Conservation (phyloP, 1,140 invertebrate species). For the Idris sp. region DNA sequence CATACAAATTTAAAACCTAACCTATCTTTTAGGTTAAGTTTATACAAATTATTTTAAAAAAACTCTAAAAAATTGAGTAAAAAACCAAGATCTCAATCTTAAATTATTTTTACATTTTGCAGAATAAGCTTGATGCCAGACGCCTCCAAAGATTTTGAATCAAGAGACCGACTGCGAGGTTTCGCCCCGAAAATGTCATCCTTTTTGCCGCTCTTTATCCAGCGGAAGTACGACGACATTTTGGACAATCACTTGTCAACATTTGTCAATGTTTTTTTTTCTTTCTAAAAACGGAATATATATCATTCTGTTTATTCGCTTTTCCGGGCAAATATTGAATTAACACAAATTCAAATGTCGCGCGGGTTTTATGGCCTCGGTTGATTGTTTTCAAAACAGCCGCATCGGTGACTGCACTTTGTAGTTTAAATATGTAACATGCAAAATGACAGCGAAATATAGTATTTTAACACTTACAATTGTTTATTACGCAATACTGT, state of each 20-base stretch:
- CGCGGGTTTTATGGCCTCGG: slow-evolving; percentile 13
- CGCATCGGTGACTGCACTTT: slow-evolving; percentile 14
- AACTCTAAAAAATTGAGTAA: no score
- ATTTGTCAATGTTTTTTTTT: slow-evolving; percentile 29
- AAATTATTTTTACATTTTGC: slow-evolving; percentile 78
- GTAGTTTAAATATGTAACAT: slow-evolving; percentile 11
- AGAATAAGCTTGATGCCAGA: slow-evolving; percentile 83
- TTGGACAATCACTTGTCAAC: slow-evolving; percentile 18
- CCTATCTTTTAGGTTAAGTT: no score
- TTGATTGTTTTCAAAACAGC: slow-evolving; percentile 37
- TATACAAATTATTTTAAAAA: no score
- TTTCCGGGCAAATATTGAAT: slow-evolving; percentile 41
- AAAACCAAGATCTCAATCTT: no score
- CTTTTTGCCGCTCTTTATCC: slow-evolving; percentile 84
- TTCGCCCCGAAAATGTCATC: slow-evolving; percentile 80
- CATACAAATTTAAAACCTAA: no score
- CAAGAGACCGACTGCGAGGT: slow-evolving; percentile 86
- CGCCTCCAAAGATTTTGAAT: slow-evolving; percentile 85
- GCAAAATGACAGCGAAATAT: slow-evolving; percentile 6
- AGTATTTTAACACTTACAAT: slow-evolving; percentile 4
- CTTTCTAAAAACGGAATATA: background rate
- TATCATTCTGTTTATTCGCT: slow-evolving; percentile 12
- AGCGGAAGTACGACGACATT: slow-evolving; percentile 85
- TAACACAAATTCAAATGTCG: slow-evolving; percentile 40
- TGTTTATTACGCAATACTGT: slow-evolving; percentile 34